Conservation (phyloP, 2,797 vertebrate genomes). For the Zalophus californianus region DNA sequence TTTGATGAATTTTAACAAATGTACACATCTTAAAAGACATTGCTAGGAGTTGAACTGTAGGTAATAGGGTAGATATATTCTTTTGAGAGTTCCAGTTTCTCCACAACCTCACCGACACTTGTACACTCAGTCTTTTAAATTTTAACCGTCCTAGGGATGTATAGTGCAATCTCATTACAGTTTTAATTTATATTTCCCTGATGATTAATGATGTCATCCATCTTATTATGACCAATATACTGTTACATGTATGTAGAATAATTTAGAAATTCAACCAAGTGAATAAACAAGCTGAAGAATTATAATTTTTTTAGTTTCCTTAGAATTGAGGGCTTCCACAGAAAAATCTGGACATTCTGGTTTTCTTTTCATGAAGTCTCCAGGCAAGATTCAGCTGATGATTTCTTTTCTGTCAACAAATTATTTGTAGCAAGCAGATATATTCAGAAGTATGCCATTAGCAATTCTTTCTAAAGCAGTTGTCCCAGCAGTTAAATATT, state of each 20-base stretch:
- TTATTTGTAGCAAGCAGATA: constrained; percentile 19
- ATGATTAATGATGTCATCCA: not conserved
- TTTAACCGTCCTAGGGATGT: not conserved
- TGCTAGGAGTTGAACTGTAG: not conserved
- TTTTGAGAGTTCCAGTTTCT: not conserved
- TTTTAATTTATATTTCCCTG: not conserved
- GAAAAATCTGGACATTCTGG: not conserved
- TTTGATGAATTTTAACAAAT: constrained; percentile 8
- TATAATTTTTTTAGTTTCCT: not conserved
- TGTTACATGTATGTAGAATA: not conserved
- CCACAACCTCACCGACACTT: not conserved
- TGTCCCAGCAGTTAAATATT: constrained; percentile 62
- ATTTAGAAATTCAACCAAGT: constrained; percentile 26
- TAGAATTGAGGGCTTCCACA: not conserved
- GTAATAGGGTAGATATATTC: not conserved
- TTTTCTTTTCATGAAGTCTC: constrained; percentile 11
- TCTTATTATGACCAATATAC: not conserved
- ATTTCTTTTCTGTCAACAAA: not conserved
- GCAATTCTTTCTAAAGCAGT: constrained; percentile 57
- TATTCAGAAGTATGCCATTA: constrained; percentile 5
- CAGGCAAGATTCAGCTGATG: not conserved
- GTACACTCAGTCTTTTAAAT: not conserved
- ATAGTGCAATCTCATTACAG: not conserved
- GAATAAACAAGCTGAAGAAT: not conserved
- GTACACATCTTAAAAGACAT: not conserved